Evolutionary conservation across 2,113 vertebrate genomes (phyloP).

Genomic region (Clarias macrocephalus): DNA sequence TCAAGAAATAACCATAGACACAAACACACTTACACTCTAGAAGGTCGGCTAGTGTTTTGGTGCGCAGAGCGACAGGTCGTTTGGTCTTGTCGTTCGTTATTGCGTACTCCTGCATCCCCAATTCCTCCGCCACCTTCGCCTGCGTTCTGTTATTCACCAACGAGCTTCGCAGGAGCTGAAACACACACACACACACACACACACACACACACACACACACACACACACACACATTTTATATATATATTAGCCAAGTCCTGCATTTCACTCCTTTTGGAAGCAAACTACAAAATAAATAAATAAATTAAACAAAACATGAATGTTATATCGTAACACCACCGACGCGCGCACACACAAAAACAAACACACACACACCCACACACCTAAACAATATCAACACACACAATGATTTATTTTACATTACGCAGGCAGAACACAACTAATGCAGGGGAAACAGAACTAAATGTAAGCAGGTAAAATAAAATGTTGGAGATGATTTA

Average conservation of each 20-base stretch:
- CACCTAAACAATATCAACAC: background rate
- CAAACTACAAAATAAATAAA: background rate
- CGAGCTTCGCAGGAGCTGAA: slow-evolving; percentile 89
- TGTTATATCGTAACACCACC: background rate
- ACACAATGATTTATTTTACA: background rate
- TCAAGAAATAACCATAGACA: slow-evolving; percentile 61
- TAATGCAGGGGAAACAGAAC: background rate
- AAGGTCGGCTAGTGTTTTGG: slow-evolving; percentile 94
- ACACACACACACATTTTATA: too few relatives aligned
- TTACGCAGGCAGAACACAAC: background rate
- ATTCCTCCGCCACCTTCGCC: slow-evolving; percentile 95
- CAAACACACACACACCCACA: background rate
- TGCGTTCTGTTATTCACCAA: slow-evolving; percentile 98
- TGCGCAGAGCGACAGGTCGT: slow-evolving; percentile 88
- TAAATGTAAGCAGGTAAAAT: too few relatives aligned
- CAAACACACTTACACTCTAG: slow-evolving; percentile 86
- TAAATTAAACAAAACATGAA: background rate
- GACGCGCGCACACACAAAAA: too few relatives aligned
- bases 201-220: slow-evolving; percentile 24
- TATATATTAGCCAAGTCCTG: background rate
- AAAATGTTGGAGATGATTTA: background rate
- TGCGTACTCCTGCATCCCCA: slow-evolving; percentile 98
- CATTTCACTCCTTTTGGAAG: background rate
- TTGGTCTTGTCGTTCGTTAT: slow-evolving; percentile 99
- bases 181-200: slow-evolving; percentile 36